Evolutionary conservation across 64 coral and sea anemone species (phyloP).

Genomic region (Montipora cactus): DNA sequence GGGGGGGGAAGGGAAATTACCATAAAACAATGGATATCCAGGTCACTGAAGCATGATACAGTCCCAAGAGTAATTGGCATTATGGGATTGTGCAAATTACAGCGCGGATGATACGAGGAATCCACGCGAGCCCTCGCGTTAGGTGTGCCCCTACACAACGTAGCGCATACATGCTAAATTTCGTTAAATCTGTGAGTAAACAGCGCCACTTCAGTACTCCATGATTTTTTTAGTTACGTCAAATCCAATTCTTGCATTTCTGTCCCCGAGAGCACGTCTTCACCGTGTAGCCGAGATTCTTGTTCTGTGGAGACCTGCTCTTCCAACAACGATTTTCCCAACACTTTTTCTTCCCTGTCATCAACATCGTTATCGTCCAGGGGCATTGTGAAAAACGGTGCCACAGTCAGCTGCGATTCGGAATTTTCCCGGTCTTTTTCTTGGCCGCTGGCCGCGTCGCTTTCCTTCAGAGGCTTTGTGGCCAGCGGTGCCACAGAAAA

Average conservation of each 20-base stretch:
- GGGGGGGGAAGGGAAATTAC: too few relatives aligned
- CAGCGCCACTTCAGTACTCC: too few relatives aligned
- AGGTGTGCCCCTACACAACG: too few relatives aligned
- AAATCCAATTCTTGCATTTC: slow-evolving; percentile 13
- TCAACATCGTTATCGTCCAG: neutral
- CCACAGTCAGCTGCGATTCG: neutral
- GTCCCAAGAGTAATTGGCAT: too few relatives aligned
- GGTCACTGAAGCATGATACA: too few relatives aligned
- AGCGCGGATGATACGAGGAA: neutral
- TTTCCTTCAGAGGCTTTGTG: slow-evolving; percentile 1
- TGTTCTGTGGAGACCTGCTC: neutral
- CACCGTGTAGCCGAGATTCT: neutral
- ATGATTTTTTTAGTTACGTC: neutral
- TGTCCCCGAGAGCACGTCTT: neutral
- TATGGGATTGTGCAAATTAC: neutral
- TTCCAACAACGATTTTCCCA: neutral
- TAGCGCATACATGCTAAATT: too few relatives aligned
- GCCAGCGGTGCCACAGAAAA: neutral
- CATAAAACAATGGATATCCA: too few relatives aligned
- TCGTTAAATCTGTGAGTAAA: too few relatives aligned
- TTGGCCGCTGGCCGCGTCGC: neutral
- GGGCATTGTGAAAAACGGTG: neutral
- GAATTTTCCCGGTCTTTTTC: slow-evolving; percentile 2
- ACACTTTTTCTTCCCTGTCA: neutral
- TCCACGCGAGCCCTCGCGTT: neutral